Base-by-base conservation (phyloP, 2,113 vertebrate species). In the Cavia aperea region DNA sequence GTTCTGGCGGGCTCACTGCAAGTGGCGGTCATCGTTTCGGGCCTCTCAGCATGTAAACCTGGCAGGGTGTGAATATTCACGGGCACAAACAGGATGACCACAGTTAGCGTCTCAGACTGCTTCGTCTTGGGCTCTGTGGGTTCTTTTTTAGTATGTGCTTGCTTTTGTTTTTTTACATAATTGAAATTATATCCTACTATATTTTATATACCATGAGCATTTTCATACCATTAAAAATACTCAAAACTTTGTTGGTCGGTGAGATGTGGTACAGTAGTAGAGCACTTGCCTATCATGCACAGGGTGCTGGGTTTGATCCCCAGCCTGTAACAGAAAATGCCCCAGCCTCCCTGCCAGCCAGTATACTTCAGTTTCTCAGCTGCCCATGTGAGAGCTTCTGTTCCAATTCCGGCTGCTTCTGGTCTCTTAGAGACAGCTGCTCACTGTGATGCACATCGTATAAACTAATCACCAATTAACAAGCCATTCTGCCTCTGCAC, bases 161-260 rank as follows among this genome's bases (percentile, higher is more conserved):
- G 5, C 85, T 89, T 95, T 94, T 87, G 3, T 92, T 91, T 73
- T 65, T 89, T 62, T 86, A 39, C 81, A 70, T 86, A 82, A 81
- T 87, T 87, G 82, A 90, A 94, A 66, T 89, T 89, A 70, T 78
- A 73, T 72, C 82, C 24, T 72, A 15, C 29, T 73, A 24, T 77
- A 70, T 94, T 81, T 62, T 95, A 39, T 79, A 46, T 87, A 51
- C 5, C 49, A 2, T 94, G 66, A 93, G 8, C 75, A 73, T 93
- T 92, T 94, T 85, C 73, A 14, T 62, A 29, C 86, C 63, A 65
- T 83, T 96, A 83, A 94, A 85, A 81, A 85, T 54, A 72, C 60
- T 84, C 9, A 90, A 39, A 88, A 83, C n/a, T 83, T 81, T 84
- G 43, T 49, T 77, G 73, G 43, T 49, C 14, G 4, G 43, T 12